phyloP scores from a whole-genome alignment of 2,797 vertebrate species.

The Toxotes lorentzi region DNA sequence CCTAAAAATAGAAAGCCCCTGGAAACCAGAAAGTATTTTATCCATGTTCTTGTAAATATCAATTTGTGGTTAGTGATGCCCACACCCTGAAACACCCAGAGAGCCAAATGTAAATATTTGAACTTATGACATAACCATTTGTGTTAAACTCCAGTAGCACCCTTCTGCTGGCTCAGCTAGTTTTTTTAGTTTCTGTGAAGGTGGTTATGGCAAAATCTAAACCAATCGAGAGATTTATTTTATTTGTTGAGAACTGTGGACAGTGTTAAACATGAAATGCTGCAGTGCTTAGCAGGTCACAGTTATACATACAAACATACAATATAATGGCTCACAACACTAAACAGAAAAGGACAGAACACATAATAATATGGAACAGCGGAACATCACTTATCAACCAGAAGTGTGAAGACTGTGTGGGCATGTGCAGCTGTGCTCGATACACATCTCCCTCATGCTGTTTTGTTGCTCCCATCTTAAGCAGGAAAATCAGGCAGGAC shows the following conservation, averaged over 20 bases:
- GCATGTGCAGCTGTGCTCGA: constrained; percentile 46
- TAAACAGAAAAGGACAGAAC: constrained; percentile 2
- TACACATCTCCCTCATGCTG: constrained; percentile 33
- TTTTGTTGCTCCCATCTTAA: constrained; percentile 34
- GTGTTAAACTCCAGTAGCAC: constrained; percentile 44
- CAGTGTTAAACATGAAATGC: neutral
- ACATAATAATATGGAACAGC: constrained; percentile 7
- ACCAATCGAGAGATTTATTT: neutral
- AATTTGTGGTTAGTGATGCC: constrained; percentile 73
- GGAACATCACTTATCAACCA: constrained; percentile 22
- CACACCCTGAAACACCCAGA: constrained; percentile 75
- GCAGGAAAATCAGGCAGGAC: constrained; percentile 42
- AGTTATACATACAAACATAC: neutral
- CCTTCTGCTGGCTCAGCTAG: constrained; percentile 25
- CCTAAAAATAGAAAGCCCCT: constrained; percentile 73
- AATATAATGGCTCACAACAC: neutral
- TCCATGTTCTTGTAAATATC: constrained; percentile 78
- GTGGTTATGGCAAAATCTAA: constrained; percentile 5
- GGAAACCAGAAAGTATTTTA: constrained; percentile 69
- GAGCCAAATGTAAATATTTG: constrained; percentile 77
- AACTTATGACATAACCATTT: constrained; percentile 70
- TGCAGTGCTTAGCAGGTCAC: neutral
- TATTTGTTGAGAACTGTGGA: neutral
- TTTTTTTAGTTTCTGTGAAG: constrained; percentile 36
- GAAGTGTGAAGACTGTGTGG: constrained; percentile 50